Percentiles rank a stretch among this genome's conserved stretches.
Conservation (phyloP, 1,140 invertebrate genomes). For the Cecropterus lyciades region DNA sequence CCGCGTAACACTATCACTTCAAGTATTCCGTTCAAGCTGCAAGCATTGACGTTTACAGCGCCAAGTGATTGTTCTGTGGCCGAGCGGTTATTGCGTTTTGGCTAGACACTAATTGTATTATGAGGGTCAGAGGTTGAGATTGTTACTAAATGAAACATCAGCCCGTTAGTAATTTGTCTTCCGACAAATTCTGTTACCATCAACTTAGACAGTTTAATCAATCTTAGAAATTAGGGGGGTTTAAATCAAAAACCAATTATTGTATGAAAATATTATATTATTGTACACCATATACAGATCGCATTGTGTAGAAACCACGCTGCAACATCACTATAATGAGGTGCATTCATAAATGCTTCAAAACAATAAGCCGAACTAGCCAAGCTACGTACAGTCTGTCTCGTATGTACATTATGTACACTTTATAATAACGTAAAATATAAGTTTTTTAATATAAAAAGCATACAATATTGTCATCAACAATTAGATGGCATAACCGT, state of each 20-base stretch:
- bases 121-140: too few relatives aligned
- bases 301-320: slow-evolving; percentile 57
- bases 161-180: too few relatives aligned
- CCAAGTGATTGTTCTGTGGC: too few relatives aligned
- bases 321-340: slow-evolving; percentile 43
- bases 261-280: slow-evolving; percentile 72
- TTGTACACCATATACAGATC: slow-evolving; percentile 57
- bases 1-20: too few relatives aligned
- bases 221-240: too few relatives aligned
- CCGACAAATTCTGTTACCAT: too few relatives aligned
- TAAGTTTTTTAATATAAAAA: slow-evolving; percentile 42
- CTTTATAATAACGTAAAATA: slow-evolving; percentile 45
- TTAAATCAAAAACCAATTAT: slow-evolving; percentile 40
- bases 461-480: slow-evolving; percentile 46
- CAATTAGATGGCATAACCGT: slow-evolving; percentile 41
- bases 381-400: slow-evolving; percentile 46
- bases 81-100: too few relatives aligned
- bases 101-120: too few relatives aligned
- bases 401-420: slow-evolving; percentile 54
- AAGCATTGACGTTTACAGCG: too few relatives aligned
- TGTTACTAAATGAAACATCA: too few relatives aligned
- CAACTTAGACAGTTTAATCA: too few relatives aligned
- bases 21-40: too few relatives aligned
- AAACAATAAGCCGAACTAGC: slow-evolving; percentile 57
- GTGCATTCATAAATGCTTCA: slow-evolving; percentile 62